Evolutionary conservation across 2,797 vertebrate species (phyloP).

Genomic region (Sebastes jordani): DNA sequence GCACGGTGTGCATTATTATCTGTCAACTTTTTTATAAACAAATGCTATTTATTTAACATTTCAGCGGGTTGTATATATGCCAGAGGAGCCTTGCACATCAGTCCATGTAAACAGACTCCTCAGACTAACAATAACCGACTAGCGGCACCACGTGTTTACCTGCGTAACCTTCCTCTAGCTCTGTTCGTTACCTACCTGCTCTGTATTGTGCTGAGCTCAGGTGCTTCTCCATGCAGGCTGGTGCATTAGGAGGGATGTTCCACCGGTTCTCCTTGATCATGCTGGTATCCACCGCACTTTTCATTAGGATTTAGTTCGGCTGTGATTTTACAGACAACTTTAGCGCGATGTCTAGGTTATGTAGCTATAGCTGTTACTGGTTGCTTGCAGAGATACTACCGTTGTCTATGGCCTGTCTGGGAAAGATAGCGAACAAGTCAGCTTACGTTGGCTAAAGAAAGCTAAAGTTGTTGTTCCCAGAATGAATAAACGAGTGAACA

Average conservation of each 20-base stretch:
- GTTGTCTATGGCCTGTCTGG: neutral
- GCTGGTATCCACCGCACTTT: conserved; percentile 59
- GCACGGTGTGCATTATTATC: no score
- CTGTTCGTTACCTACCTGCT: conserved; percentile 65
- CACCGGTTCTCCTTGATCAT: conserved; percentile 87
- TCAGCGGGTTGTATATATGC: neutral
- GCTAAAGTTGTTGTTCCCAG: neutral
- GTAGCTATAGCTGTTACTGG: conserved; percentile 3
- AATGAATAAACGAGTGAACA: conserved; percentile 28
- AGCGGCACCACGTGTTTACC: conserved; percentile 39
- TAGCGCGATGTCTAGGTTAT: neutral
- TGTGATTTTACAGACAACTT: neutral
- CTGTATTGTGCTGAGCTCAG: conserved; percentile 89
- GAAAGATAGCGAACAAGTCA: no score
- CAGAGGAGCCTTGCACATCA: neutral
- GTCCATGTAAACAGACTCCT: neutral
- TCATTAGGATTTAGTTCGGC: conserved; percentile 49
- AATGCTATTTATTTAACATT: neutral
- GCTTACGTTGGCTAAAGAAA: neutral
- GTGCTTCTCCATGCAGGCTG: conserved; percentile 94
- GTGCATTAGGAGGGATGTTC: conserved; percentile 91
- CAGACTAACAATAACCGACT: neutral
- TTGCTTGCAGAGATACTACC: neutral
- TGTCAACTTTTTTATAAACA: neutral
- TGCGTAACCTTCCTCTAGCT: neutral